phyloP scores from a whole-genome alignment of 2,888 invertebrate genomes.

The Plagiodera versicolora region DNA sequence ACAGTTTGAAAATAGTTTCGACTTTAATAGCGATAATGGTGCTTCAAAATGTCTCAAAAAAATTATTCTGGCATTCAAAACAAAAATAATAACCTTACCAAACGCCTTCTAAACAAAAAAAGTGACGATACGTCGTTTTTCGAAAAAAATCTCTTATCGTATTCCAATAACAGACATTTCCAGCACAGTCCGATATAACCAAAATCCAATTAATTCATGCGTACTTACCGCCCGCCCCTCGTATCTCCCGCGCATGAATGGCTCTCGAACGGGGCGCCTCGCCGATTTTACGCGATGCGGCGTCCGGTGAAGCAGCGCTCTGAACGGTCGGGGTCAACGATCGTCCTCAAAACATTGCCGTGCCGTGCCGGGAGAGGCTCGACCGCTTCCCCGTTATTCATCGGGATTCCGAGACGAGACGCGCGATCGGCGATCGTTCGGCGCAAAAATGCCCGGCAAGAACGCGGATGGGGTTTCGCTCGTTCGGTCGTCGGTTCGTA shows the following conservation, averaged over 20 bases:
- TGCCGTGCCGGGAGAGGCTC: slow-evolving; percentile 35
- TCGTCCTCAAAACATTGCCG: slow-evolving; percentile 53
- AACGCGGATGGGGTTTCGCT: background rate
- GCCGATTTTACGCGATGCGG: slow-evolving; percentile 32
- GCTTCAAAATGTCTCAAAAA: too few species aligned
- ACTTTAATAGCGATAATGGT: too few species aligned
- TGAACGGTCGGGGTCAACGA: slow-evolving; percentile 51
- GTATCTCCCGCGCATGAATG: background rate
- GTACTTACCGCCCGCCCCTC: background rate
- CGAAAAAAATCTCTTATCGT: too few species aligned
- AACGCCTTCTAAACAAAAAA: too few species aligned
- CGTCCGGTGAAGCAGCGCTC: slow-evolving; percentile 33
- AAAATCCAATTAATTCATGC: too few species aligned
- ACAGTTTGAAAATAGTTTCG: too few species aligned
- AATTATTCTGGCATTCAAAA: too few species aligned
- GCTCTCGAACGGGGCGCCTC: background rate
- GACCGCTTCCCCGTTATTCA: slow-evolving; percentile 28
- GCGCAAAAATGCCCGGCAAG: background rate
- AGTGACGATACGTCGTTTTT: too few species aligned
- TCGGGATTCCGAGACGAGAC: slow-evolving; percentile 31
- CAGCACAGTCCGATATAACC: too few species aligned
- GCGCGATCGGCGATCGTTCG: too few species aligned
- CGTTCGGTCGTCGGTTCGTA: background rate
- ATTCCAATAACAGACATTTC: too few species aligned
- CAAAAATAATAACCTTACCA: too few species aligned